These are phyloP conservation scores for Halichoerus grypus DNA, from an alignment of 2,113 vertebrate genomes.

Conservation along the genomic window DNA sequence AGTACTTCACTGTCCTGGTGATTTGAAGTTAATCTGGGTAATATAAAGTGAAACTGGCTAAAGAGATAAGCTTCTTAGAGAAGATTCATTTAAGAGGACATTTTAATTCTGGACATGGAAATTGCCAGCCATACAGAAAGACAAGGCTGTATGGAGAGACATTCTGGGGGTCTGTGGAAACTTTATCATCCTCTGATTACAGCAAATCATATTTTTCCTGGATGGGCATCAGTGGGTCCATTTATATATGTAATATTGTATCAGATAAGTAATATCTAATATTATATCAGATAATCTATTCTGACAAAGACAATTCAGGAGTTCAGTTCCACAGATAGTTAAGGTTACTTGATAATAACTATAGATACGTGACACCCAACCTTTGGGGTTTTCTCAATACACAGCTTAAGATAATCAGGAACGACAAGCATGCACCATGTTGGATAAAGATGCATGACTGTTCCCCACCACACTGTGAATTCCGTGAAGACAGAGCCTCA, in stretches of 20 bases:
- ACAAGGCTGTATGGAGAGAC: background rate
- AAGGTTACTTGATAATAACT: background rate
- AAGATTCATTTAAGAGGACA: conserved; percentile 15
- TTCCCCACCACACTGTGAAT: background rate
- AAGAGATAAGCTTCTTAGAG: conserved; percentile 47
- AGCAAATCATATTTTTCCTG: background rate
- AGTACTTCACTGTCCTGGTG: background rate
- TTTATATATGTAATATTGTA: background rate
- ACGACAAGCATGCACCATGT: background rate
- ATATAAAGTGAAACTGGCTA: conserved; percentile 49
- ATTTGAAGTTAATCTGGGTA: conserved; percentile 34
- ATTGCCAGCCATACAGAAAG: background rate
- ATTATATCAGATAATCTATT: background rate
- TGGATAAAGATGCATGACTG: background rate
- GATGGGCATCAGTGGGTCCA: background rate
- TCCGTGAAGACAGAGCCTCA: background rate
- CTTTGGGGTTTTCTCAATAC: background rate
- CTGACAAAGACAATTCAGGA: background rate
- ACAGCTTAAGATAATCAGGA: background rate
- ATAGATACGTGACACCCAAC: background rate
- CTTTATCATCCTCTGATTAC: background rate
- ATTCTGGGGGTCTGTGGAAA: background rate
- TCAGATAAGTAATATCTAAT: background rate
- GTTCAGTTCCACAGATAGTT: background rate
- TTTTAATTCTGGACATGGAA: conserved; percentile 7